Percentiles rank a stretch among this genome's conserved stretches.
Conservation (phyloP, 2,113 vertebrate species). For the Myotis davidii region DNA sequence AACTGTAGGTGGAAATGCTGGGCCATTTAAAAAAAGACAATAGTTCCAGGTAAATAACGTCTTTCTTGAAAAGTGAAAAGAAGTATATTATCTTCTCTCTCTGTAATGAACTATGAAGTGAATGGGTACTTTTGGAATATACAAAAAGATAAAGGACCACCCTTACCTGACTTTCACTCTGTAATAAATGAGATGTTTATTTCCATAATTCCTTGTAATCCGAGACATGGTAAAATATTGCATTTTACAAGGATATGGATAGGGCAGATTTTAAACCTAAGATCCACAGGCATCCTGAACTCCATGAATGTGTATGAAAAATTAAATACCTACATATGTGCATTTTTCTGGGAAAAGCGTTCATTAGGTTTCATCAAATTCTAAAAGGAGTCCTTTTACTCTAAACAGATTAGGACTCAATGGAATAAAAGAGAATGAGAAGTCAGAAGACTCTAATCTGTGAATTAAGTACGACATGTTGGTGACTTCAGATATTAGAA, state of each 20-base stretch:
- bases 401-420: background rate
- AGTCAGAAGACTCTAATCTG: background rate
- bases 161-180: background rate
- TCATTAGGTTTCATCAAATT: background rate
- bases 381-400: background rate
- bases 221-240: background rate
- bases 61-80: background rate
- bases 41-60: background rate
- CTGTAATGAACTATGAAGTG: background rate
- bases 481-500: background rate
- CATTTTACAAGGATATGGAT: background rate
- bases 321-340: background rate
- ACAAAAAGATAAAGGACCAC: background rate
- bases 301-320: background rate
- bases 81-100: background rate
- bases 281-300: background rate
- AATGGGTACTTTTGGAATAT: background rate
- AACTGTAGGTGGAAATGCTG: background rate
- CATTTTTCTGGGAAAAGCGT: background rate
- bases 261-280: background rate
- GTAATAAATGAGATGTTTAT: background rate
- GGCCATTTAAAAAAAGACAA: background rate
- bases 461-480: background rate
- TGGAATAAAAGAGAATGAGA: background rate
- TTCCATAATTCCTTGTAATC: background rate